Evolutionary conservation across 2,113 vertebrate genomes (phyloP), one percentile per base, ranked within the genome.

Genomic region (Microcebus tavaratra): DNA sequence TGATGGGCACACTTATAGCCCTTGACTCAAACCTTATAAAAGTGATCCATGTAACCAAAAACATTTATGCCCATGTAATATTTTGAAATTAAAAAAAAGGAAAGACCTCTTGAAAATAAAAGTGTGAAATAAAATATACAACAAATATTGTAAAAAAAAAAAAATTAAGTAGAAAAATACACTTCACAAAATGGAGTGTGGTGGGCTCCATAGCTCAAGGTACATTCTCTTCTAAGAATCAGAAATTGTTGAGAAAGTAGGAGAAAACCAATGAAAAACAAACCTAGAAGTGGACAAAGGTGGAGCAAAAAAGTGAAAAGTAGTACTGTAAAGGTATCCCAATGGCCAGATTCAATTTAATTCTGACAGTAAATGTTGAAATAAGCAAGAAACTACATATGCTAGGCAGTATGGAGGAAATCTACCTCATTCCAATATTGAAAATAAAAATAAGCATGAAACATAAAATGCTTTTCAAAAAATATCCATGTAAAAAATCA

Each of bases 151-250:
- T 42, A 96, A 34, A 90, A 96, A 87, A 68, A 45, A 96, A 96
- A 34, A 90, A 96, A 87, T 75, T 91, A 95, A 94, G 45, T 48
- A 86, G 25, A 92, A 93, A 92, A 96, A 87, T 72, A 90, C 23
- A 94, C 29, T 59, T 95, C 80, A 90, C n/a, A 92, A 92, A 90
- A 96, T 50, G 45, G 29, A 91, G 45, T 75, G 6, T 96, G 39
- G 18, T 25, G 81, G n/a, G 50, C 27, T 48, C 80, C 81, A 50
- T 0, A 86, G 18, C 25, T 91, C 53, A 87, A 68, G n/a, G 23
- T 42, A 89, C 15, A 82, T 83, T 95, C 21, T 91, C 63, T 85
- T 93, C 70, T 82, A 53, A 96, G 59, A 63, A 91, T 34, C n/a
- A 53, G 11, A 96, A 78, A 79, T 39, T 73, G 34, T 6, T 91